A percentile compares a stretch with the other conserved stretches of the same genome.
Conservation (phyloP, 2,888 invertebrate species). For the Caenorhabditis auriculariae region DNA sequence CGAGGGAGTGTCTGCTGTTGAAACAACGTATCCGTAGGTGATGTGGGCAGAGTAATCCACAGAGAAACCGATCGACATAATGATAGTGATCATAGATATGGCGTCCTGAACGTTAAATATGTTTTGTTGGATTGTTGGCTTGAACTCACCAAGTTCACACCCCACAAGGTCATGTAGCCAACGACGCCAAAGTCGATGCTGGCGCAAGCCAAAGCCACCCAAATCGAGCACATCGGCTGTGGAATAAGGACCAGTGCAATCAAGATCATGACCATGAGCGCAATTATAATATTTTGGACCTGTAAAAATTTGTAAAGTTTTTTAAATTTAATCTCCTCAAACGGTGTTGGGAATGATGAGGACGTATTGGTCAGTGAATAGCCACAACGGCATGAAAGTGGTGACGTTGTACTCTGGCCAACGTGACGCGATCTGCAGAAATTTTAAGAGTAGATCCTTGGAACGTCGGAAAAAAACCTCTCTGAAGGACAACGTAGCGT, state of each 20-base stretch:
- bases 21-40: slow-evolving; percentile 62
- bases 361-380: slow-evolving; percentile 63
- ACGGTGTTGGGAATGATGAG: slow-evolving; percentile 63
- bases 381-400: slow-evolving; percentile 63
- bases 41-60: slow-evolving; percentile 84
- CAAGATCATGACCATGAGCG: slow-evolving; percentile 79
- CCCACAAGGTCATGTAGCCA: slow-evolving; percentile 94
- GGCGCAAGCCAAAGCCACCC: slow-evolving; percentile 91
- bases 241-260: slow-evolving; percentile 91
- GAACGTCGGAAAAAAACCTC: slow-evolving; percentile 23
- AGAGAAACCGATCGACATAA: slow-evolving; percentile 95
- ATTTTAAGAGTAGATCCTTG: not conserved
- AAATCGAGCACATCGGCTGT: slow-evolving; percentile 81
- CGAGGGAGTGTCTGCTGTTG: slow-evolving; percentile 32
- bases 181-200: slow-evolving; percentile 90
- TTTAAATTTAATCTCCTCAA: not conserved
- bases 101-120: slow-evolving; percentile 66
- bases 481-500: slow-evolving; percentile 54
- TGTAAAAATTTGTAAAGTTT: not conserved
- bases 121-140: not conserved
- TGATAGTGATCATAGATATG: slow-evolving; percentile 76
- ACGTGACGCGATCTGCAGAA: slow-evolving; percentile 33
- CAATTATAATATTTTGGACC: slow-evolving; percentile 59
- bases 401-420: slow-evolving; percentile 61
- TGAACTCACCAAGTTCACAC: slow-evolving; percentile 75